These are phyloP conservation scores for Zootermopsis nevadensis DNA, from an alignment of 2,888 invertebrate species.

Conservation along the genomic window DNA sequence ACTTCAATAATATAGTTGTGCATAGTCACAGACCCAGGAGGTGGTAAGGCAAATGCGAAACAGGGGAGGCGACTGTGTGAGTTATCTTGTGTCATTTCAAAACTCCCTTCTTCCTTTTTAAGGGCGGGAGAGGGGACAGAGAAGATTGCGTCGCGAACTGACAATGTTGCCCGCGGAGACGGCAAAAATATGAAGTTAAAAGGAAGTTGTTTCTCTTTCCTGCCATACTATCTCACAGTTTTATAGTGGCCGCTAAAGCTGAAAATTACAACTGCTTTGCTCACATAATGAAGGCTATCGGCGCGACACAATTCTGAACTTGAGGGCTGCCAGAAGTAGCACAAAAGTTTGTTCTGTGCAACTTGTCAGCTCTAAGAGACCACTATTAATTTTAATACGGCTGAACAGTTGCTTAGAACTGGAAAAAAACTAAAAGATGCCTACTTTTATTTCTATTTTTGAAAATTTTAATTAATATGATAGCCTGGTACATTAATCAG, in stretches of 20 bases:
- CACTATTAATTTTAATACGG: not conserved
- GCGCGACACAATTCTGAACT: no score
- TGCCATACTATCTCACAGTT: not conserved
- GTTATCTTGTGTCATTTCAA: slow-evolving; percentile 24
- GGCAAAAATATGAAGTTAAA: slow-evolving; percentile 32
- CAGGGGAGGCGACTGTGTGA: not conserved
- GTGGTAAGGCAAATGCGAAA: not conserved
- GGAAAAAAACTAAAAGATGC: no score
- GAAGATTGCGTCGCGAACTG: not conserved
- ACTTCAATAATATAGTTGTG: no score
- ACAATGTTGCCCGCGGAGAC: not conserved
- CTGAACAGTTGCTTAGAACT: no score
- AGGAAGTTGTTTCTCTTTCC: slow-evolving; percentile 5
- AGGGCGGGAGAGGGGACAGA: not conserved
- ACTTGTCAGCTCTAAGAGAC: slow-evolving; percentile 3
- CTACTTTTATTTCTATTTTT: no score
- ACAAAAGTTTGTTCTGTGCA: no score
- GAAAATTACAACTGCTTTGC: no score
- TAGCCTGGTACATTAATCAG: no score
- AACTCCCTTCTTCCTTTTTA: not conserved
- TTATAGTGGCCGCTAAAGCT: not conserved
- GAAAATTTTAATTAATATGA: no score
- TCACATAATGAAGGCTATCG: no score
- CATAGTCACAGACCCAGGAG: no score
- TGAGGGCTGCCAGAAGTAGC: no score